These are phyloP conservation scores for Ips typographus DNA, from an alignment of 1,140 invertebrate species.

Conservation along the genomic window DNA sequence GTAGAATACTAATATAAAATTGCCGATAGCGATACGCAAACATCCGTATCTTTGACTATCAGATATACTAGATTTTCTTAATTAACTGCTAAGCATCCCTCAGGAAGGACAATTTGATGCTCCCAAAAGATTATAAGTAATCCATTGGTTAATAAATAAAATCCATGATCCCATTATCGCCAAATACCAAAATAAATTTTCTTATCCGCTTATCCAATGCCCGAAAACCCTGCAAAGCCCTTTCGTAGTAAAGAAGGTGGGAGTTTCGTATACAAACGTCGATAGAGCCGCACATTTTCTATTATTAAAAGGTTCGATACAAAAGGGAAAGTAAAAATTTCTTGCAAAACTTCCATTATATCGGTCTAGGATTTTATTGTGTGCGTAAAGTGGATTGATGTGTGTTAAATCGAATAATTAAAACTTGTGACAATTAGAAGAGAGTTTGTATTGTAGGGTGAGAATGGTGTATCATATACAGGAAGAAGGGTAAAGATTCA, in stretches of 20 bases:
- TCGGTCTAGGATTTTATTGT: too few relatives aligned
- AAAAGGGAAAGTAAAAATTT: slow-evolving; percentile 12
- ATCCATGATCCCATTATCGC: slow-evolving; percentile 45
- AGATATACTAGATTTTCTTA: too few relatives aligned
- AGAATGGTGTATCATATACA: too few relatives aligned
- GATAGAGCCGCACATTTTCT: slow-evolving; percentile 18
- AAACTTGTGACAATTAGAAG: too few relatives aligned
- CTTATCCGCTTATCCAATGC: slow-evolving; percentile 34
- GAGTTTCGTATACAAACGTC: slow-evolving; percentile 10
- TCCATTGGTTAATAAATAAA: slow-evolving; percentile 45
- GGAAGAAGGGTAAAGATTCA: too few relatives aligned
- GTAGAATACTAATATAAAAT: slow-evolving; percentile 24
- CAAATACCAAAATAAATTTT: slow-evolving; percentile 44
- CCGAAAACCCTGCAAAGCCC: slow-evolving; percentile 38
- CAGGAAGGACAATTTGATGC: too few relatives aligned
- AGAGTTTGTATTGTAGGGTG: too few relatives aligned
- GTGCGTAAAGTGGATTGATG: too few relatives aligned
- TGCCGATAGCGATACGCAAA: too few relatives aligned
- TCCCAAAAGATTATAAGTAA: slow-evolving; percentile 39
- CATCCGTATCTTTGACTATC: too few relatives aligned
- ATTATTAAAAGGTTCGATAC: slow-evolving; percentile 22
- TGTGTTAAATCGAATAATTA: too few relatives aligned
- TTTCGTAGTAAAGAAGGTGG: slow-evolving; percentile 17
- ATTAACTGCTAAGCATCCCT: too few relatives aligned
- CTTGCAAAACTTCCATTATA: neutral